Conservation (phyloP, 2,888 invertebrate genomes). For the Uloborus plumipes region DNA sequence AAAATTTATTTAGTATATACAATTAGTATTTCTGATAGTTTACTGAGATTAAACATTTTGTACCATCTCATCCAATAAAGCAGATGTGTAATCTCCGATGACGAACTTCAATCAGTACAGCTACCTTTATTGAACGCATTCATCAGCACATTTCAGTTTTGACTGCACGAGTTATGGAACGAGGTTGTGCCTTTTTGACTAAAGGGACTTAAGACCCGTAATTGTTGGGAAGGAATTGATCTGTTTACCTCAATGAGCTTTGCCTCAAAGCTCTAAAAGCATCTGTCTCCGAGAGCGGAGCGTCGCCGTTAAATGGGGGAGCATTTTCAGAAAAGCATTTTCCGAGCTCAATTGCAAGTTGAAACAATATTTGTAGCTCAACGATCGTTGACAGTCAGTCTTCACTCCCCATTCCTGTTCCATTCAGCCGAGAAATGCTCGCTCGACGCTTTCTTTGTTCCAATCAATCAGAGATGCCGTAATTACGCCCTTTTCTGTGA, state of each 20-base stretch:
- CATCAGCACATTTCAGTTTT: no score
- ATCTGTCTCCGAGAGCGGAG: no score
- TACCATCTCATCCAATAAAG: no score
- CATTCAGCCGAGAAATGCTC: constrained; percentile 23
- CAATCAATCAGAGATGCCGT: constrained; percentile 24
- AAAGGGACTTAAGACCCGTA: neutral
- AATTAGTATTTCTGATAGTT: no score
- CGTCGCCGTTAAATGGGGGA: constrained; percentile 1
- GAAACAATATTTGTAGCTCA: constrained; percentile 14
- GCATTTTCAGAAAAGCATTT: constrained; percentile 1
- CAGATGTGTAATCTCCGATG: no score
- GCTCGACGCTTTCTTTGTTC: constrained; percentile 22
- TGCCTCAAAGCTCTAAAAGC: constrained; percentile 10
- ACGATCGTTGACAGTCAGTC: neutral
- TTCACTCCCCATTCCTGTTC: constrained; percentile 1
- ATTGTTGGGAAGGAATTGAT: constrained; percentile 14
- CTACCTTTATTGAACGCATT: no score
- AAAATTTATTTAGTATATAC: no score
- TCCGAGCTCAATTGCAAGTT: constrained; percentile 1
- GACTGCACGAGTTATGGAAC: no score
- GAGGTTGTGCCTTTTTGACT: no score
- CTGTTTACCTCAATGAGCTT: constrained; percentile 17
- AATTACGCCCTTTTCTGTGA: constrained; percentile 27
- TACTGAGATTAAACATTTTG: no score
- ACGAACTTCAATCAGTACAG: no score